phyloP scores from a whole-genome alignment of 2,888 invertebrate genomes.

The Eristalis tenax region DNA sequence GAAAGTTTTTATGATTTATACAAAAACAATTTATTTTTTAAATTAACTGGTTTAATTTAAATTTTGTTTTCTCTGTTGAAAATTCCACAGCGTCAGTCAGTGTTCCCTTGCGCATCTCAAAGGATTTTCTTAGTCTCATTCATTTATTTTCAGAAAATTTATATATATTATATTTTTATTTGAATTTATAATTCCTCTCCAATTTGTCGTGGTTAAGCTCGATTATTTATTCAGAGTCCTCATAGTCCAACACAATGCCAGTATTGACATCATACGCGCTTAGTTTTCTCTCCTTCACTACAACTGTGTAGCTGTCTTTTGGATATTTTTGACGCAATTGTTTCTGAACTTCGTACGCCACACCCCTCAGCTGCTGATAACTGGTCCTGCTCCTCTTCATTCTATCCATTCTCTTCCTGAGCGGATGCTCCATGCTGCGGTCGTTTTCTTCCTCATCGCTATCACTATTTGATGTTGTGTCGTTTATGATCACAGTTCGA shows the following conservation, averaged over 20 bases:
- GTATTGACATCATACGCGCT: neutral
- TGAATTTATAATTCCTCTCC: too few relatives aligned
- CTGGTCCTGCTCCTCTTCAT: neutral
- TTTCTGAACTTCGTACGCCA: neutral
- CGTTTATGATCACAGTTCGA: neutral
- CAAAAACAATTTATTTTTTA: too few relatives aligned
- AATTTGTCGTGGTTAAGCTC: too few relatives aligned
- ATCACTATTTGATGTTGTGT: neutral
- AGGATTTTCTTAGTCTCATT: too few relatives aligned
- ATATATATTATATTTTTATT: too few relatives aligned
- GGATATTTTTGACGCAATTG: neutral
- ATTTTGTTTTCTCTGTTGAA: too few relatives aligned
- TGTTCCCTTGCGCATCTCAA: too few relatives aligned
- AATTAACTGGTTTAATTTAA: too few relatives aligned
- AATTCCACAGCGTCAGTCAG: too few relatives aligned
- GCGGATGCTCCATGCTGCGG: neutral
- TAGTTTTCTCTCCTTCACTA: neutral
- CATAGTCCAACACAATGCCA: neutral
- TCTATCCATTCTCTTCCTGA: neutral
- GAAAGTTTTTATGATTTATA: too few relatives aligned
- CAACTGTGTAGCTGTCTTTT: neutral
- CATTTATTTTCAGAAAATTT: too few relatives aligned
- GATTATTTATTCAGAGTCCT: neutral
- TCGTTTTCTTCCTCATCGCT: neutral
- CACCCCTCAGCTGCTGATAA: neutral